Evolutionary conservation across 1,140 invertebrate genomes (phyloP), one percentile per base, ranked within the genome.

Genomic region (Ooceraea biroi): DNA sequence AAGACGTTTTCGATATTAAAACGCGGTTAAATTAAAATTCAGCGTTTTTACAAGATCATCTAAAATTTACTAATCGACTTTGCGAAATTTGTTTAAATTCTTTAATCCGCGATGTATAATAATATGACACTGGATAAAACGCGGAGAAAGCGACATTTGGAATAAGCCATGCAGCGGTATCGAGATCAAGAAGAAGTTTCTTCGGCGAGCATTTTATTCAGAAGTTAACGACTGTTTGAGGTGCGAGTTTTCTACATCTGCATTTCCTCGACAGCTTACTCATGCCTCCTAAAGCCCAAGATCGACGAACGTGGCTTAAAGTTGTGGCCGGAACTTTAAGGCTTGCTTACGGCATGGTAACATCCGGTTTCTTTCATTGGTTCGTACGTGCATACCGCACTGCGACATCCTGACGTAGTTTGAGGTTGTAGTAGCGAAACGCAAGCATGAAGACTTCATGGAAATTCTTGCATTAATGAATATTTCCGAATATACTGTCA

Each of bases 351-450:
- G 46, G 46, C 65, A 14, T 63, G 30, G 61, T 55, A 83, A 86
- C 50, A 65, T 86, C 77, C 85, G 65, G 65, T 86, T 71, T 71
- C 85, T 83, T 86, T 85, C 41, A 68, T 73, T 72, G 72, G 71
- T 17, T 66, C 46, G 65, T 48, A 60, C 36, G 48, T 86, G 78
- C 66, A 83, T 87, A 87, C 86, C 85, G 86, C 80, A 87, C 41
- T 87, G 86, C 86, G 86, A 86, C 85, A 86, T 83, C 85, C 85
- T 69, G 50, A 65, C 82, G 60, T 74, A 74, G 36, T 25, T 12
- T 76, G 25, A 12, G 4, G 41, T 63, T 48, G 36, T 36, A 36
- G 11, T 44, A 44, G 30, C 78, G 78, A 4, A 36, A 83, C 65
- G 36, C 65, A 22, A 19, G 17, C 30, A 36, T 27, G 60, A 66